Percentiles rank a stretch among this genome's conserved stretches.
phyloP scores from a whole-genome alignment of 2,888 invertebrate genomes.

The Aethes cnicana region DNA sequence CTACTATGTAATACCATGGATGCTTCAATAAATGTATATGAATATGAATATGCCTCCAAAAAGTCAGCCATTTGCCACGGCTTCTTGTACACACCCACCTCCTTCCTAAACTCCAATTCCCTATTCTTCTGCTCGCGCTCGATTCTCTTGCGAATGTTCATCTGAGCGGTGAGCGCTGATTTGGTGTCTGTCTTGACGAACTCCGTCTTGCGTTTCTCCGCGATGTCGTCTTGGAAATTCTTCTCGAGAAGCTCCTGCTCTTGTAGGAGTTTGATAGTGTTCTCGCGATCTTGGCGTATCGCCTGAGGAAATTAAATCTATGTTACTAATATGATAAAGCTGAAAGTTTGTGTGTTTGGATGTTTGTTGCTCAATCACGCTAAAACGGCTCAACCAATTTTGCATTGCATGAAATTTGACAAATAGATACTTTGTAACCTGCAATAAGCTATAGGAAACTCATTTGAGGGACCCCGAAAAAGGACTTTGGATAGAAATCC shows the following conservation, averaged over 20 bases:
- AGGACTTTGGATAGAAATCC: no score
- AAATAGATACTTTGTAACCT: no score
- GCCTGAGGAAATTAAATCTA: conserved; percentile 44
- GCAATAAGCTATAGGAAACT: no score
- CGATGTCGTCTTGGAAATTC: conserved; percentile 61
- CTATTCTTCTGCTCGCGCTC: conserved; percentile 49
- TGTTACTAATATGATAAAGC: not conserved
- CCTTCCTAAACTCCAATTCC: conserved; percentile 65
- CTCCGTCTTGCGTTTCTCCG: conserved; percentile 55
- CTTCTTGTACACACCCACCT: no score
- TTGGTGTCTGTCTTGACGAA: conserved; percentile 56
- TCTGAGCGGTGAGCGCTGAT: conserved; percentile 55
- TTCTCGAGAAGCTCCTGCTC: conserved; percentile 78
- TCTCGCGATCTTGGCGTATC: conserved; percentile 57
- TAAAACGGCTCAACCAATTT: no score
- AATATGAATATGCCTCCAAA: no score
- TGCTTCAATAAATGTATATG: no score
- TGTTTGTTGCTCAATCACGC: no score
- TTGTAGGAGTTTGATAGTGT: conserved; percentile 69
- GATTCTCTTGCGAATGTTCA: conserved; percentile 43
- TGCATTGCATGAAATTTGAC: no score
- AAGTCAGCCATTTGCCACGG: no score
- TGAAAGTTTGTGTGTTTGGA: not conserved
- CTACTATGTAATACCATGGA: no score
- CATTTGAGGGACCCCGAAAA: no score